These are phyloP conservation scores for Neoitamus cyanurus DNA, from an alignment of 2,888 invertebrate genomes.

Conservation along the genomic window DNA sequence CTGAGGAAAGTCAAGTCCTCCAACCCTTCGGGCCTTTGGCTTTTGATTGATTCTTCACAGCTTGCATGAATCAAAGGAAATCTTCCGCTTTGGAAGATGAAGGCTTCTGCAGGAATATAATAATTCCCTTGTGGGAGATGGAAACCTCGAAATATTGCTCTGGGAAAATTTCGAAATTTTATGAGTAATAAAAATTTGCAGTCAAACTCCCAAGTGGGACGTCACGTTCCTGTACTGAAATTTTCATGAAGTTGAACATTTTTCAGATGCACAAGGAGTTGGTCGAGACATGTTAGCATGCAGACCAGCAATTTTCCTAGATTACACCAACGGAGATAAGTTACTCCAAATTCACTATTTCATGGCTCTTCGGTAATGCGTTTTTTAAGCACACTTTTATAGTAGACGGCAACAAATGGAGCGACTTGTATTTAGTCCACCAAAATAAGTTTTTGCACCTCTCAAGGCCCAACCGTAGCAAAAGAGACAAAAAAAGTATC, in stretches of 20 bases:
- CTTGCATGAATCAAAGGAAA: background rate
- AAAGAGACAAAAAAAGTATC: background rate
- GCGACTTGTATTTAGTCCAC: background rate
- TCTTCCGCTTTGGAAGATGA: background rate
- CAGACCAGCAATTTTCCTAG: background rate
- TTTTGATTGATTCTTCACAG: background rate
- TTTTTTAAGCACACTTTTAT: background rate
- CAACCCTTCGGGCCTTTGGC: background rate
- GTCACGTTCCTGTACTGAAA: background rate
- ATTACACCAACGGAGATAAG: background rate
- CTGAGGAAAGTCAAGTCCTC: background rate
- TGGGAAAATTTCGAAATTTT: background rate
- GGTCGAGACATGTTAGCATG: background rate
- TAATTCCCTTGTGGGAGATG: background rate
- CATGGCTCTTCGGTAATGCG: background rate
- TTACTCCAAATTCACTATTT: background rate
- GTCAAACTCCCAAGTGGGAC: background rate
- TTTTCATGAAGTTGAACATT: background rate
- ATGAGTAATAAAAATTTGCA: background rate
- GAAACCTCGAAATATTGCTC: background rate
- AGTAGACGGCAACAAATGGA: background rate
- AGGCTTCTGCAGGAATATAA: background rate
- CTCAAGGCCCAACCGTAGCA: background rate
- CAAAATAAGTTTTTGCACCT: background rate
- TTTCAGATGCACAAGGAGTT: background rate